Conservation (phyloP, 1,140 invertebrate species). For the Diplogasteroides magnus region DNA sequence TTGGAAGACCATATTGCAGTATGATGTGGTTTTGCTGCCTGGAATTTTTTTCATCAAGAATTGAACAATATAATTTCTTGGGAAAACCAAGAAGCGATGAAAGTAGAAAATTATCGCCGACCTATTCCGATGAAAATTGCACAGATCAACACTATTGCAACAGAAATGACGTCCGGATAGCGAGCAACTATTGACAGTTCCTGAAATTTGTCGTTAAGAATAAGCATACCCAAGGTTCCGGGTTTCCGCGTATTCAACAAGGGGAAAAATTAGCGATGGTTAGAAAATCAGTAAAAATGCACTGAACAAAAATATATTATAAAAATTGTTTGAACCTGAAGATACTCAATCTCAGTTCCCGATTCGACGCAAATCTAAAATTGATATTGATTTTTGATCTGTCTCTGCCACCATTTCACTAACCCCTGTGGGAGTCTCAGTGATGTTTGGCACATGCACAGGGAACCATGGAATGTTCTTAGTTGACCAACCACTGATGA, state of each 20-base stretch:
- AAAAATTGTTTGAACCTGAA: not conserved
- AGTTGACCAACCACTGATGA: slow-evolving; percentile 74
- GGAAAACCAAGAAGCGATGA: too few species aligned
- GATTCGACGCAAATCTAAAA: not conserved
- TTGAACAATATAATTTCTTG: too few species aligned
- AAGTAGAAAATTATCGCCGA: slow-evolving; percentile 64
- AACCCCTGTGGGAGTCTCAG: not conserved
- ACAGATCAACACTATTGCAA: slow-evolving; percentile 44
- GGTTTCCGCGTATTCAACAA: too few species aligned
- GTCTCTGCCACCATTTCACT: not conserved
- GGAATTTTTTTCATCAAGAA: not conserved
- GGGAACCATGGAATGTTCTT: slow-evolving; percentile 65
- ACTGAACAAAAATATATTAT: not conserved
- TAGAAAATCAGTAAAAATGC: too few species aligned
- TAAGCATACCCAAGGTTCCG: too few species aligned
- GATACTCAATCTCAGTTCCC: not conserved
- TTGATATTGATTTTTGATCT: not conserved
- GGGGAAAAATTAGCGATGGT: too few species aligned
- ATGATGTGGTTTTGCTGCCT: not conserved
- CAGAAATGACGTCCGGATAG: slow-evolving; percentile 48
- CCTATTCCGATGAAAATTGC: slow-evolving; percentile 64
- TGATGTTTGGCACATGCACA: slow-evolving; percentile 64
- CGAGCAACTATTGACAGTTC: slow-evolving; percentile 61
- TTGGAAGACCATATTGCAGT: not conserved
- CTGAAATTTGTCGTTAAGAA: slow-evolving; percentile 69